Evolutionary conservation across 2,113 vertebrate species (phyloP).

Genomic region (Trematocara macrostoma): DNA sequence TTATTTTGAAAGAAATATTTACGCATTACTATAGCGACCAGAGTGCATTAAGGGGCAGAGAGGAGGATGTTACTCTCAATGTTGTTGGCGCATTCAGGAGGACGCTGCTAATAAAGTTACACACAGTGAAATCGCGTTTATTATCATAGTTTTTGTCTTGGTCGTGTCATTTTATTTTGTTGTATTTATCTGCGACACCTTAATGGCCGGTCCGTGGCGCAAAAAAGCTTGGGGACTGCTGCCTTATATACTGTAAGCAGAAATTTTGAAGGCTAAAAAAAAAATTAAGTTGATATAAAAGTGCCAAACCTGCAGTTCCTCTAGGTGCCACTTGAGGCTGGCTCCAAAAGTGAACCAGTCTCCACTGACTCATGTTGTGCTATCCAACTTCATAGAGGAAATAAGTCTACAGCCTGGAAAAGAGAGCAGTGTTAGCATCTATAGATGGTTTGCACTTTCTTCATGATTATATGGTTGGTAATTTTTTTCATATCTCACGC

Average conservation of each 20-base stretch:
- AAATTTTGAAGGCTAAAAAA: neutral
- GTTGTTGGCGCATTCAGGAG: fast-evolving
- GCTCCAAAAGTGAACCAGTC: neutral
- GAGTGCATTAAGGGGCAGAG: too few species aligned
- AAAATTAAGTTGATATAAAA: fast-evolving
- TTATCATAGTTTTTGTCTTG: neutral
- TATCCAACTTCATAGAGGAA: neutral
- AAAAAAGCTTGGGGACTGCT: fast-evolving
- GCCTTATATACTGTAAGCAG: neutral
- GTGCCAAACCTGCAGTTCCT: neutral
- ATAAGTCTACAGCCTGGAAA: fast-evolving
- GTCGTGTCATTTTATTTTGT: fast-evolving
- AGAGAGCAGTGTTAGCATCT: neutral
- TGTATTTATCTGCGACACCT: neutral
- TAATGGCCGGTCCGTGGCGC: fast-evolving
- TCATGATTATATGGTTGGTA: neutral
- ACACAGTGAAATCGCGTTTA: neutral
- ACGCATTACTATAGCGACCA: too few species aligned
- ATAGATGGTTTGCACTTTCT: neutral
- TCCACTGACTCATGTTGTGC: fast-evolving
- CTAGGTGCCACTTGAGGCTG: fast-evolving
- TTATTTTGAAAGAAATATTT: too few species aligned
- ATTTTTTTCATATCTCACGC: neutral
- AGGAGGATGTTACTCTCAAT: neutral
- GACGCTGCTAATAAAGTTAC: neutral